Conservation (phyloP, 2,888 invertebrate species). For the Halictus quadricinctus region DNA sequence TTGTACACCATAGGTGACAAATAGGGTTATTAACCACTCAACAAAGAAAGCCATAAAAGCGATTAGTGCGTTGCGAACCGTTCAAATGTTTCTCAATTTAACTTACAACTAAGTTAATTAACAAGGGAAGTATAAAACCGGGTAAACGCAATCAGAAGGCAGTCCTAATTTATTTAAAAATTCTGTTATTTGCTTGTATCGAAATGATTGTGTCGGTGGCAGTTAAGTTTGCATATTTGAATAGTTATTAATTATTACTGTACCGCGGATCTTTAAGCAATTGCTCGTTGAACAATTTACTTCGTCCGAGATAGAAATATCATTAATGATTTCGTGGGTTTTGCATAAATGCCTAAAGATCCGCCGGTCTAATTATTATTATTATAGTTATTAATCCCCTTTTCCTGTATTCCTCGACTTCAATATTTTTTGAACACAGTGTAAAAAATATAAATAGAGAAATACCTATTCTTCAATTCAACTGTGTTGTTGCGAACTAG, state of each 20-base stretch:
- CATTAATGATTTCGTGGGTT: neutral
- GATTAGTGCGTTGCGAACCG: constrained; percentile 2
- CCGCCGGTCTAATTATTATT: neutral
- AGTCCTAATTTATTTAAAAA: neutral
- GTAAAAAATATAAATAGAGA: neutral
- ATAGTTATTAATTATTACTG: neutral
- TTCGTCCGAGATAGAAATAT: neutral
- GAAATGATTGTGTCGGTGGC: neutral
- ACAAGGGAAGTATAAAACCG: neutral
- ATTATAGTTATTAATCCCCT: constrained; percentile 1
- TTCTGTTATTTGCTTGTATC: neutral
- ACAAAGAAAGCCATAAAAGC: neutral
- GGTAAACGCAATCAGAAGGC: neutral
- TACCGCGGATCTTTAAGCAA: constrained; percentile 2
- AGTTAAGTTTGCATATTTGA: neutral
- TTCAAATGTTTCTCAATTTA: neutral
- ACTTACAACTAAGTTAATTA: neutral
- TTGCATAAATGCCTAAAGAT: neutral
- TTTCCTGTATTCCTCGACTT: constrained; percentile 3
- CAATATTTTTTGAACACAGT: neutral
- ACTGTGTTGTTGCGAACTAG: neutral
- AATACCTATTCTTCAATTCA: constrained; percentile 5
- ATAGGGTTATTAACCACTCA: neutral
- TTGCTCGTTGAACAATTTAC: neutral
- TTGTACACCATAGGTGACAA: neutral